Evolutionary conservation across 2,113 vertebrate species (phyloP), one percentile per base, ranked within the genome.

Genomic region (Rostratula benghalensis): DNA sequence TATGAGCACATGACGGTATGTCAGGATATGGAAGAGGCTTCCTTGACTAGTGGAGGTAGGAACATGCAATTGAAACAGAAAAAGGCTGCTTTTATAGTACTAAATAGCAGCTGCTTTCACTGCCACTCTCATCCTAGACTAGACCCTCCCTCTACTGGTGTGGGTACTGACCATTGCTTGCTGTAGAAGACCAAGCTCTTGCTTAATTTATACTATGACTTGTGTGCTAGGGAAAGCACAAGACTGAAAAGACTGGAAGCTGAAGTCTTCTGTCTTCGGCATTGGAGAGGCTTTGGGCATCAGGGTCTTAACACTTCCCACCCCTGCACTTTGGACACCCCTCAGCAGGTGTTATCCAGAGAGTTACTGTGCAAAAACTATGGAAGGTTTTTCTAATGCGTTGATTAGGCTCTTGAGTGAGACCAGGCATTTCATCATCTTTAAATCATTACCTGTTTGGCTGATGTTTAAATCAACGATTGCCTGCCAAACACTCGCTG

Each of bases 371-470:
- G 67, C 76, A 76, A 61, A 93, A 89, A 41, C 18, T 39, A 4
- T 46, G 54, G 13, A 71, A 61, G 53, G 57, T 65, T 89, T 91
- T 51, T 81, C 37, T 79, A 74, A 86, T n/a, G 15, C 33, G 76
- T 90, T 93, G 95, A 95, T 76, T 73, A n/a, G 67, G 37, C 83
- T 82, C 67, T 76, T 76, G 70, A 76, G 82, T 65, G 75, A 94
- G 53, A 94, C 35, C 17, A 74, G 67, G 82, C 54, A 70, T 90
- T 96, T 93, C 82, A 70, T 92, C 89, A 94, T 95, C 73, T 92
- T 96, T 76, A 73, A 83, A 84, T 94, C 77, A 87, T 94, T 93
- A 89, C 83, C 83, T 87, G 61, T 79, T 93, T 92, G 89, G 57
- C 74, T 87, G 84, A 82, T 81, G 74, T 83, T 95, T 91, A 87